Evolutionary conservation across 2,888 invertebrate genomes (phyloP).

Genomic region (Clanis bilineata): DNA sequence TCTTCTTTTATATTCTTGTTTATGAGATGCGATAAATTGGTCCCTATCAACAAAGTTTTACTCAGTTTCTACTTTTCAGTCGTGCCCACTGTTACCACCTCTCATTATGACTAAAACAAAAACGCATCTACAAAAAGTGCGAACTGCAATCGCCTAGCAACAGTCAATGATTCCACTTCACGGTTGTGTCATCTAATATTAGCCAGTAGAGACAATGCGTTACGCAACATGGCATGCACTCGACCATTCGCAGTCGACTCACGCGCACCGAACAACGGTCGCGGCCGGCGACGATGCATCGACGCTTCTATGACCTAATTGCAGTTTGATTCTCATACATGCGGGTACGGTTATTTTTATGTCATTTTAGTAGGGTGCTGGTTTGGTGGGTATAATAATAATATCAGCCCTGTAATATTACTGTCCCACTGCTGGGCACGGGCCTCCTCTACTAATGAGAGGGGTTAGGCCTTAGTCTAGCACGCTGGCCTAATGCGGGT

Average conservation of each 20-base stretch:
- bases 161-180: slow-evolving; percentile 38
- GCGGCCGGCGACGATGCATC: slow-evolving; percentile 45
- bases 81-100: too few relatives aligned
- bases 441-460: too few relatives aligned
- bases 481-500: too few relatives aligned
- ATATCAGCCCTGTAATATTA: too few relatives aligned
- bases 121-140: not conserved
- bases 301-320: slow-evolving; percentile 70
- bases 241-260: slow-evolving; percentile 60
- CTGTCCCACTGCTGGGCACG: too few relatives aligned
- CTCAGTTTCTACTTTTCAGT: too few relatives aligned
- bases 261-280: slow-evolving; percentile 73
- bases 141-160: slow-evolving; percentile 29
- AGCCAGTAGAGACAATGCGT: slow-evolving; percentile 58
- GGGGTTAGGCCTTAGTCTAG: too few relatives aligned
- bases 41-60: too few relatives aligned
- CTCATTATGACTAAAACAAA: too few relatives aligned
- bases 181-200: slow-evolving; percentile 55
- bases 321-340: slow-evolving; percentile 60
- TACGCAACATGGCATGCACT: slow-evolving; percentile 52
- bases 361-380: not conserved
- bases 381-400: too few relatives aligned
- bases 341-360: slow-evolving; percentile 10
- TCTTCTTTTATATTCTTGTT: too few relatives aligned
- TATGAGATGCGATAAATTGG: too few relatives aligned